These are phyloP conservation scores for Sebastiscus tertius DNA, from an alignment of 2,797 vertebrate genomes.

Conservation along the genomic window DNA sequence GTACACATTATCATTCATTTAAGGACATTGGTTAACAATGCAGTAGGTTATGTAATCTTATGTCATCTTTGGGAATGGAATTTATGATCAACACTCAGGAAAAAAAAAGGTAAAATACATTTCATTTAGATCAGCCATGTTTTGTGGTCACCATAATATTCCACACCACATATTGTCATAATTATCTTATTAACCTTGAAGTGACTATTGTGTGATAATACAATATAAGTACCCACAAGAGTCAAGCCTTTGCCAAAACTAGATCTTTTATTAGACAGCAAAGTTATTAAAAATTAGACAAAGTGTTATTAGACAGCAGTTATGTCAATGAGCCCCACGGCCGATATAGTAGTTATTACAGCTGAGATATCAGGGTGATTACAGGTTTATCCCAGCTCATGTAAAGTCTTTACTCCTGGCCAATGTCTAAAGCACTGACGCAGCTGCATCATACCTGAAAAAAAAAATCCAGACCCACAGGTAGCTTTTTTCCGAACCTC, in stretches of 20 bases:
- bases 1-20: not conserved
- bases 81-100: not conserved
- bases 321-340: not conserved
- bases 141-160: not conserved
- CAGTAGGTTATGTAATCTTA: not conserved
- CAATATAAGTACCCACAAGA: not conserved
- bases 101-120: not conserved
- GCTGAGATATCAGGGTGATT: not conserved
- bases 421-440: not conserved
- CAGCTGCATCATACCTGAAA: conserved; percentile 2
- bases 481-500: not conserved
- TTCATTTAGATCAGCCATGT: not conserved
- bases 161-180: not conserved
- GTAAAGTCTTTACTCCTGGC: not conserved
- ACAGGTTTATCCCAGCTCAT: not conserved
- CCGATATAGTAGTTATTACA: not conserved
- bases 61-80: not conserved
- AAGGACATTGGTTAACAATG: not conserved
- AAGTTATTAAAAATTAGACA: not conserved
- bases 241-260: not conserved
- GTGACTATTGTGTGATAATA: not conserved
- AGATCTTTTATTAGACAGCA: not conserved
- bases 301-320: not conserved
- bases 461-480: not conserved
- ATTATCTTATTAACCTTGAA: not conserved